Evolutionary conservation across 2,113 vertebrate species (phyloP), one percentile per base, ranked within the genome.

Genomic region (Condylura cristata): DNA sequence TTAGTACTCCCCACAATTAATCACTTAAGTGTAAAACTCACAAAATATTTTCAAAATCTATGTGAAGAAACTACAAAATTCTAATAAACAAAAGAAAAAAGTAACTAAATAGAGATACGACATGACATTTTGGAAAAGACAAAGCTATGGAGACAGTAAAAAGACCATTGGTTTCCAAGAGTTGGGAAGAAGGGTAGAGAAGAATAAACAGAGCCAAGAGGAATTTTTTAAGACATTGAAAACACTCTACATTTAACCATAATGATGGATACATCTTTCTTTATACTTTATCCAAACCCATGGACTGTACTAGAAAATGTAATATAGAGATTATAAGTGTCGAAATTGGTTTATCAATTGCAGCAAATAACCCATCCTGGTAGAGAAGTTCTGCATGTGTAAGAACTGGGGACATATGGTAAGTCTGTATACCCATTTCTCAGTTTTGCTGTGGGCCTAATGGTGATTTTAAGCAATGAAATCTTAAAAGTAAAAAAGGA

Each of bases 321-420:
- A n/a, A 63, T 63, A 14, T 20, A 48, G 13, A 28, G 34, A 51
- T 51, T n/a, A 82, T 32, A 9, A n/a, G 8, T 11, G 39, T 39
- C 65, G 16, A 0, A 2, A 4, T 7, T 37, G 48, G 37, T 7
- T 44, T 39, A 63, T n/a, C 20, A 17, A 1, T 6, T 41, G 26
- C 14, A 53, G n/a, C 28, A 91, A 41, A 74, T 26, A 26, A 53
- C 30, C 9, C 2, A 2, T 83, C 34, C 34, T 65, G 28, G 28
- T 9, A 5, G 17, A 17, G 13, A 65, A 8, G 34, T 3, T 74
- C 7, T 18, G 53, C 26, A 18, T 37, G 3, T 51, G 39, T 53
- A 28, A 6, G 10, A 75, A 28, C 44, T 41, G 41, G 79, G 37
- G 37, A 20, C 34, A 0, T 65, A 65, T 8, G 37, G 44, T 28